These are phyloP conservation scores for Channallabes apus DNA, from an alignment of 2,797 vertebrate genomes.

Conservation along the genomic window DNA sequence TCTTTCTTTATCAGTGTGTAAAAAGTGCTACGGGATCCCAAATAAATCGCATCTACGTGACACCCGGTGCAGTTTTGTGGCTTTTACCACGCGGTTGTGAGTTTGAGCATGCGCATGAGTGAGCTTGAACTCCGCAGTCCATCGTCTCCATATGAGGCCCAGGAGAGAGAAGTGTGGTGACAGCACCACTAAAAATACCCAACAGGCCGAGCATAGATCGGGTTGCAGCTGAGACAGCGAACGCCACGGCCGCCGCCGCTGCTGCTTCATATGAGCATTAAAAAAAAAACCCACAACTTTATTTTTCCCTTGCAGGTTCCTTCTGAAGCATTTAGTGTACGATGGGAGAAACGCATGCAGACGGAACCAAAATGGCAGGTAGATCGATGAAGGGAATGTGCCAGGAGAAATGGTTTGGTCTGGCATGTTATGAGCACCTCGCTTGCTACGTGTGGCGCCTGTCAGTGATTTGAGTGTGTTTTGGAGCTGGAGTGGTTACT, in stretches of 20 bases:
- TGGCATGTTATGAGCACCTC: conserved; percentile 12
- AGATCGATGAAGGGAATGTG: conserved; percentile 11
- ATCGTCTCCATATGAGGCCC: conserved; percentile 58
- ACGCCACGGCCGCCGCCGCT: conserved; percentile 6
- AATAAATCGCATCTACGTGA: background rate
- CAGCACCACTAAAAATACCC: conserved; percentile 62
- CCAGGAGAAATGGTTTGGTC: conserved; percentile 21
- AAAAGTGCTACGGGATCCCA: background rate
- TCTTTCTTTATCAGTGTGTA: background rate
- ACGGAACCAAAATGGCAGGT: conserved; percentile 40
- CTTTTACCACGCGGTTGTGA: background rate
- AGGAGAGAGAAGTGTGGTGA: conserved; percentile 47
- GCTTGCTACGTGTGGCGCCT: background rate
- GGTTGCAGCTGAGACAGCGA: conserved; percentile 59
- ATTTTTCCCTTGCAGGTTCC: conserved; percentile 49
- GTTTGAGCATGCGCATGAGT: background rate
- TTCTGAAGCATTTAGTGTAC: conserved; percentile 28
- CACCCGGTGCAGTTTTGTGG: background rate
- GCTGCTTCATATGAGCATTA: conserved; percentile 32
- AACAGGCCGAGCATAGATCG: conserved; percentile 48
- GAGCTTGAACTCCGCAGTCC: background rate
- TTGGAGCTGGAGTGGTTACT: background rate
- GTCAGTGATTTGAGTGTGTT: background rate
- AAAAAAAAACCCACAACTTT: conserved; percentile 24
- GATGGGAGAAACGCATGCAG: conserved; percentile 53